Percentiles rank a stretch among this genome's conserved stretches.
These are phyloP conservation scores for Pheosia tremula DNA, from an alignment of 2,888 invertebrate genomes.

Conservation along the genomic window DNA sequence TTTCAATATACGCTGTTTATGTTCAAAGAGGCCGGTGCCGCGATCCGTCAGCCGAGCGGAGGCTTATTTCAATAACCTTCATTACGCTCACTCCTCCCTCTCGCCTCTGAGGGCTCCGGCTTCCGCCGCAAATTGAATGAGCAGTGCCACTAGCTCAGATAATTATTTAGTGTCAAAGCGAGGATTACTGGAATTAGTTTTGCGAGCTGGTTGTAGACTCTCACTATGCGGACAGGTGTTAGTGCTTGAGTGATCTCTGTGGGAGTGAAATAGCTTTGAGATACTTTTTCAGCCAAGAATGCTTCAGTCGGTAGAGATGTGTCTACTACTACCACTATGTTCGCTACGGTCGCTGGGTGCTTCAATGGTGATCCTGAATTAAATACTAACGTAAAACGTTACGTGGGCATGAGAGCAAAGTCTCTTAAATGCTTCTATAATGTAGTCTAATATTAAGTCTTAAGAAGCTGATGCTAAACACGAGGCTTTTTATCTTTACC, in stretches of 20 bases:
- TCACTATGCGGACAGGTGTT: neutral
- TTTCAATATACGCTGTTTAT: neutral
- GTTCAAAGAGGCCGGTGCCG: neutral
- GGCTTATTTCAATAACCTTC: conserved; percentile 3
- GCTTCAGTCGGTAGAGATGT: neutral
- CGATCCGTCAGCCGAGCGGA: neutral
- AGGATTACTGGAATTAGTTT: neutral
- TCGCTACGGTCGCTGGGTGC: too few species aligned
- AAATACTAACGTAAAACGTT: too few species aligned
- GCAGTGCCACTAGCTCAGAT: neutral
- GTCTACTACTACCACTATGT: too few species aligned
- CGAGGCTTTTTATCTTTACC: neutral
- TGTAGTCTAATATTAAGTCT: too few species aligned
- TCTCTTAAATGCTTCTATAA: too few species aligned
- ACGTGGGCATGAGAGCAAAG: too few species aligned
- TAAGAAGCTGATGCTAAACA: too few species aligned
- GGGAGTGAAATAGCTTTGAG: neutral
- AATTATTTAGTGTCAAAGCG: conserved; percentile 4
- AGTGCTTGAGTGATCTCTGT: neutral
- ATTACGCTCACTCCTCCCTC: neutral
- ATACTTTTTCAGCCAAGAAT: neutral
- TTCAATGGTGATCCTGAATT: too few species aligned
- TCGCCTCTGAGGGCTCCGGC: neutral
- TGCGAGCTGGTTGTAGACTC: neutral
- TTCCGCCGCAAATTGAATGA: conserved; percentile 3